Base-by-base conservation (phyloP, 2,888 invertebrate genomes). In the Nomada ferruginata region DNA sequence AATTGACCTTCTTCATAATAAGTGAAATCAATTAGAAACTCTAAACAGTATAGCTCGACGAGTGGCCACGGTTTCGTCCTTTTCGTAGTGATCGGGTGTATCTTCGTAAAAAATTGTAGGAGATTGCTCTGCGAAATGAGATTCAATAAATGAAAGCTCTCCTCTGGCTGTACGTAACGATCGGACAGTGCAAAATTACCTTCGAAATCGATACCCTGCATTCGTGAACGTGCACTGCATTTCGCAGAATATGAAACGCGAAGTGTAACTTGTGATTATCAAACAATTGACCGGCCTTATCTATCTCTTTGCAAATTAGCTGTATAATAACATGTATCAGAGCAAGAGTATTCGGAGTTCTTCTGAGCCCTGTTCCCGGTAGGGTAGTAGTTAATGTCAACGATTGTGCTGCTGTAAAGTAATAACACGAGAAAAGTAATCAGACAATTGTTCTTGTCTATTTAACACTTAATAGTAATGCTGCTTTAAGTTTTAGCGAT, bases 191-290 rank as follows among this genome's bases (percentile, higher is more conserved):
- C 53, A 9, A 42, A 18, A 47, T 87, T 92, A 96, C 96, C 95
- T 96, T 96, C 0, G 95, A 91, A 59, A 96, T 93, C 64, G 95
- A 93, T 18, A 95, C 93, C 59, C 96, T 94, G 89, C 96, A 96
- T 89, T 96, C 96, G 18, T 95, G 94, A 60, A 95, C 95, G 53
- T 93, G 92, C 73, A 95, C 93, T 76, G 95, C 94, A 89, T 96
- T 96, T 15, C 94, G 92, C 36, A 95, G 88, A 64, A 95, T 86
- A 83, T 95, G 94, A 86, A 95, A 95, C 9, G 95, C 93, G 61
- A 94, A 92, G 70, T 94, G 92, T 42, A 95, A 90, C 50, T 94
- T 91, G 2, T 91, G 91, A 74, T 94, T 91, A 78, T 94, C 94
- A 82, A 94, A 94, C 2, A 93, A 92, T 76, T 93, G 93, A 80